Base-by-base conservation (phyloP, 2,888 invertebrate genomes). In the Theodoxus fluviatilis region DNA sequence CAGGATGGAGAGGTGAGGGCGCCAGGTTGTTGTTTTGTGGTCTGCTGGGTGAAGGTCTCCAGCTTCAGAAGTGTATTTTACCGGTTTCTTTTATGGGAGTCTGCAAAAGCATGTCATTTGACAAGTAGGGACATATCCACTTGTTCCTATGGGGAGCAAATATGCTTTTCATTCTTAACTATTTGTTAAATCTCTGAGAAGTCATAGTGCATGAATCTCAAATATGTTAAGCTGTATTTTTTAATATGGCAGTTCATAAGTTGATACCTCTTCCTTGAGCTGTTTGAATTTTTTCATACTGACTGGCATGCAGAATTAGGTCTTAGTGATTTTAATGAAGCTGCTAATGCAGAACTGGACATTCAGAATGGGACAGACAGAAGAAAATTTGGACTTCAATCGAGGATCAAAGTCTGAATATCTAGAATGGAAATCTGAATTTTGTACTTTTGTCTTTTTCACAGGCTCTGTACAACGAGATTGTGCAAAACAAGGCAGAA, bases 401-500 rank as follows among this genome's bases (percentile, higher is more conserved):
- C n/a, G n/a, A n/a, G n/a, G n/a, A n/a, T n/a, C n/a, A n/a, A n/a
- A n/a, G n/a, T n/a, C n/a, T n/a, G n/a, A n/a, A n/a, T n/a, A n/a
- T n/a, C n/a, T n/a, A n/a, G n/a, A n/a, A n/a, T n/a, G n/a, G n/a
- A n/a, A n/a, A n/a, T n/a, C n/a, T n/a, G n/a, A n/a, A n/a, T n/a
- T n/a, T n/a, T n/a, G n/a, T n/a, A n/a, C n/a, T n/a, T n/a, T n/a
- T n/a, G n/a, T n/a, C n/a, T n/a, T n/a, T n/a, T n/a, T n/a, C n/a
- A n/a, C 75, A 84, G 84, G 77, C 76, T 35, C 72, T 85, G 57
- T 77, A 80, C 65, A 80, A 82, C 55, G 84, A 84, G 25, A 82
- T 86, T 22, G 52, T 76, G 28, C 74, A 74, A 33, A 83, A 84
- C 74, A 85, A 85, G 73, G 70, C 80, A 9, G 94, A 94, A 80